A percentile compares a stretch with the other conserved stretches of the same genome.
Evolutionary conservation across 2,797 vertebrate species (phyloP).

Genomic region (Xenopus petersii): DNA sequence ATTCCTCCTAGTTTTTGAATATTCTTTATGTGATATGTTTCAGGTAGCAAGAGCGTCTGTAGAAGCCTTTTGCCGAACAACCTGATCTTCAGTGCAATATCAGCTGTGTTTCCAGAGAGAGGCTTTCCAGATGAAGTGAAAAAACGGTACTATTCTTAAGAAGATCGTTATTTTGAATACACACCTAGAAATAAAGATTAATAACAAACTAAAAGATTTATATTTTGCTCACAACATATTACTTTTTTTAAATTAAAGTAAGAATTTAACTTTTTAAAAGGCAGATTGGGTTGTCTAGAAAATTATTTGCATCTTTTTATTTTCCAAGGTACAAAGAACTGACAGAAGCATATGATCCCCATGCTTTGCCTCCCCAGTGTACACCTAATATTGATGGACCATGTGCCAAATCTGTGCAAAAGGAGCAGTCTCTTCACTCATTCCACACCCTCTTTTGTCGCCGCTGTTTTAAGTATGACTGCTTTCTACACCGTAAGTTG

Average conservation of each 20-base stretch:
- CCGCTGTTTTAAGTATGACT: conserved; percentile 98
- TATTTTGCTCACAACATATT: not conserved
- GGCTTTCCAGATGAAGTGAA: conserved; percentile 93
- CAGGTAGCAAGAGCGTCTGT: conserved; percentile 76
- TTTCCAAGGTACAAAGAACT: conserved; percentile 85
- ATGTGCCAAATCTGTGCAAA: conserved; percentile 90
- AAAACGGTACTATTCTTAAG: conserved; percentile 76
- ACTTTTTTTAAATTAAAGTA: not conserved
- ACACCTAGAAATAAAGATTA: too few relatives aligned
- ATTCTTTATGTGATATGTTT: not conserved
- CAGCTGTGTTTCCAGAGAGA: conserved; percentile 95
- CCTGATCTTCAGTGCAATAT: conserved; percentile 95
- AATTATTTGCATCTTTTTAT: too few relatives aligned
- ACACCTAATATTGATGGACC: conserved; percentile 94
- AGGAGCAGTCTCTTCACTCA: conserved; percentile 94
- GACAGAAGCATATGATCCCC: conserved; percentile 79
- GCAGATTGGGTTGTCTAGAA: too few relatives aligned
- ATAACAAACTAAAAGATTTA: too few relatives aligned
- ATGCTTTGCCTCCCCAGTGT: conserved; percentile 88
- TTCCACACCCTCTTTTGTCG: conserved; percentile 98
- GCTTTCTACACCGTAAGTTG: conserved; percentile 88
- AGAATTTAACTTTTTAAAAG: too few relatives aligned
- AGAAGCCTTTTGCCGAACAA: conserved; percentile 87
- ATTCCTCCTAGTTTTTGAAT: too few relatives aligned
- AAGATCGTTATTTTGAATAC: not conserved